Conservation (phyloP, 2,113 vertebrate species). For the Ranitomeya variabilis region DNA sequence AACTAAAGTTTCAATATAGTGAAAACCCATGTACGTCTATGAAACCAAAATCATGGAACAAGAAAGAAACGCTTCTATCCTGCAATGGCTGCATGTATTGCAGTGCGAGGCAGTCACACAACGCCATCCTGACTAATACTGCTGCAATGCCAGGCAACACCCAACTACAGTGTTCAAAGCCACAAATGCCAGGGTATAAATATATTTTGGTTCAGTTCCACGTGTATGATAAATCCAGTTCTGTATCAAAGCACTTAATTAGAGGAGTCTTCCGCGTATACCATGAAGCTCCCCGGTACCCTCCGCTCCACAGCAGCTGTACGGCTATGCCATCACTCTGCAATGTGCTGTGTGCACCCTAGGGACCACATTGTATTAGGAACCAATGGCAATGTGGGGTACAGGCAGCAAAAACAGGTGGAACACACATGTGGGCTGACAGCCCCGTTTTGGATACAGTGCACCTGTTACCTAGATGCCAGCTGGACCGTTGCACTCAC, state of each 20-base stretch:
- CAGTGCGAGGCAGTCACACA: background rate
- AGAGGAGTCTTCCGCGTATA: background rate
- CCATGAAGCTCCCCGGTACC: background rate
- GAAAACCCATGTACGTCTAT: background rate
- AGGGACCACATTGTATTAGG: conserved; percentile 7
- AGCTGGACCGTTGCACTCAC: background rate
- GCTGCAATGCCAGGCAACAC: conserved; percentile 39
- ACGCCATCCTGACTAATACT: background rate
- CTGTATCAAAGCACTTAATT: background rate
- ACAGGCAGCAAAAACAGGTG: conserved; percentile 39
- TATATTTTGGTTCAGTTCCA: background rate
- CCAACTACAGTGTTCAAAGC: background rate
- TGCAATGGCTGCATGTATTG: background rate
- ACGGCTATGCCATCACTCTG: conserved; percentile 22
- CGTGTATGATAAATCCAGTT: background rate
- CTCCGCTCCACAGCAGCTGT: conserved; percentile 17
- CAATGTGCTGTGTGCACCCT: conserved; percentile 20
- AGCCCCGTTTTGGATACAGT: conserved; percentile 34
- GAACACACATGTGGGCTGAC: conserved; percentile 12
- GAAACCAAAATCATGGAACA: background rate
- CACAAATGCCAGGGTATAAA: conserved; percentile 18
- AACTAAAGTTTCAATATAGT: background rate
- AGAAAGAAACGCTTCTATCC: background rate
- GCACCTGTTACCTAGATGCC: conserved; percentile 27
- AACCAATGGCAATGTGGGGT: conserved; percentile 22